Conservation (phyloP, 2,888 invertebrate genomes). For the Malachius bipustulatus region DNA sequence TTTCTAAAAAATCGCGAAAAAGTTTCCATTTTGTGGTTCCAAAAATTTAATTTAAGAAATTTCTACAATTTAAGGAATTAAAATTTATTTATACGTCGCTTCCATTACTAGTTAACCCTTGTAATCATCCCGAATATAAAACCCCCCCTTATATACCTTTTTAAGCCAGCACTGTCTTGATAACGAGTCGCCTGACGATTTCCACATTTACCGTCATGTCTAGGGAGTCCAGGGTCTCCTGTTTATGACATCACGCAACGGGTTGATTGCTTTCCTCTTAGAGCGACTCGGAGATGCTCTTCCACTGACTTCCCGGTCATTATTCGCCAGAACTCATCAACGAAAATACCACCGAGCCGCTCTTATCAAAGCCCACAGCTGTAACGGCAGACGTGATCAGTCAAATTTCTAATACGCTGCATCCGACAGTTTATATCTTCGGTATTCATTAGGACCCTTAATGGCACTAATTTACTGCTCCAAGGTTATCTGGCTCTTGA, state of each 20-base stretch:
- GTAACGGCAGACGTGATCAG: slow-evolving; percentile 9
- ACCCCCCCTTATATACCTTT: too few relatives aligned
- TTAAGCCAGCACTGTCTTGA: too few relatives aligned
- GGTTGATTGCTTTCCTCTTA: slow-evolving; percentile 35
- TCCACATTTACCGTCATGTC: too few relatives aligned
- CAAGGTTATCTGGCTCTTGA: too few relatives aligned
- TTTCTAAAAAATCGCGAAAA: too few relatives aligned
- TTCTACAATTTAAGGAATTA: too few relatives aligned
- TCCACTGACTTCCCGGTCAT: slow-evolving; percentile 30
- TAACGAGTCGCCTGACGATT: too few relatives aligned
- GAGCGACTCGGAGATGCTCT: slow-evolving; percentile 26
- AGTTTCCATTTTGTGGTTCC: too few relatives aligned
- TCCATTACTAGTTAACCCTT: too few relatives aligned
- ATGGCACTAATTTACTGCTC: not conserved
- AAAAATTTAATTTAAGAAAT: too few relatives aligned
- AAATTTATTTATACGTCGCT: too few relatives aligned
- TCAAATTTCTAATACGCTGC: slow-evolving; percentile 1
- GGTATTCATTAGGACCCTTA: not conserved
- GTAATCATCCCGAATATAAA: too few relatives aligned
- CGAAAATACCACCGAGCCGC: slow-evolving; percentile 30
- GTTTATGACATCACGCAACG: slow-evolving; percentile 38
- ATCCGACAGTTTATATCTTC: slow-evolving; percentile 1
- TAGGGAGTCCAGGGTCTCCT: slow-evolving; percentile 22
- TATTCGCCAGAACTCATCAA: slow-evolving; percentile 34
- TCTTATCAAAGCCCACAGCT: slow-evolving; percentile 21